These are phyloP conservation scores for Clavelina lepadiformis DNA, from an alignment of 23 tunicate species.

Conservation along the genomic window DNA sequence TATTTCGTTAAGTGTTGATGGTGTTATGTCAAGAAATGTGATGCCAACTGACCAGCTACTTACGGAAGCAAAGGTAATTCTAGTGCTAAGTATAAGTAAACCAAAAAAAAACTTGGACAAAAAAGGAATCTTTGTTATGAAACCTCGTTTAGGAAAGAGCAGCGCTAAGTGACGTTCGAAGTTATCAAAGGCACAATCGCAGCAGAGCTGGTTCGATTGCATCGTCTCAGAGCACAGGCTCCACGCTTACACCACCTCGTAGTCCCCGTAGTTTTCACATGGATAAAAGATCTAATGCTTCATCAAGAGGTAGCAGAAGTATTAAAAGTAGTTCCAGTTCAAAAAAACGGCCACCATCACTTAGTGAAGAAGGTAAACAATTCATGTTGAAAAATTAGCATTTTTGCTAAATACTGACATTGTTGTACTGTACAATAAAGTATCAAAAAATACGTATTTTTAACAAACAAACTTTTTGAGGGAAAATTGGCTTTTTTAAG, in stretches of 20 bases:
- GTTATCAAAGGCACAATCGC: not conserved
- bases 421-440: too few relatives aligned
- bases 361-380: slow-evolving; percentile 43
- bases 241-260: slow-evolving; percentile 71
- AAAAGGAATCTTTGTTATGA: slow-evolving; percentile 1
- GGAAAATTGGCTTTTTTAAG: too few relatives aligned
- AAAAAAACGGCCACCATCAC: slow-evolving; percentile 27
- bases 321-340: slow-evolving; percentile 17
- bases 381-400: too few relatives aligned
- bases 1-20: slow-evolving; percentile 33
- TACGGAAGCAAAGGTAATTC: slow-evolving; percentile 5
- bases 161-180: not conserved
- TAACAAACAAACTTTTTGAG: too few relatives aligned
- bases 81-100: too few relatives aligned
- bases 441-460: too few relatives aligned
- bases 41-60: slow-evolving; percentile 57
- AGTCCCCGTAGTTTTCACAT: slow-evolving; percentile 13
- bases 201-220: slow-evolving; percentile 58
- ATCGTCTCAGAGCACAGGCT: slow-evolving; percentile 72
- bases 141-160: too few relatives aligned
- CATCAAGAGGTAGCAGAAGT: slow-evolving; percentile 23
- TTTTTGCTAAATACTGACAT: too few relatives aligned
- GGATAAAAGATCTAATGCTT: slow-evolving; percentile 6
- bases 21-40: not conserved
- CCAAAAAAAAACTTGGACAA: not conserved